Base-by-base conservation (phyloP, 2,797 vertebrate genomes). In the Oreonectes daqikongensis region DNA sequence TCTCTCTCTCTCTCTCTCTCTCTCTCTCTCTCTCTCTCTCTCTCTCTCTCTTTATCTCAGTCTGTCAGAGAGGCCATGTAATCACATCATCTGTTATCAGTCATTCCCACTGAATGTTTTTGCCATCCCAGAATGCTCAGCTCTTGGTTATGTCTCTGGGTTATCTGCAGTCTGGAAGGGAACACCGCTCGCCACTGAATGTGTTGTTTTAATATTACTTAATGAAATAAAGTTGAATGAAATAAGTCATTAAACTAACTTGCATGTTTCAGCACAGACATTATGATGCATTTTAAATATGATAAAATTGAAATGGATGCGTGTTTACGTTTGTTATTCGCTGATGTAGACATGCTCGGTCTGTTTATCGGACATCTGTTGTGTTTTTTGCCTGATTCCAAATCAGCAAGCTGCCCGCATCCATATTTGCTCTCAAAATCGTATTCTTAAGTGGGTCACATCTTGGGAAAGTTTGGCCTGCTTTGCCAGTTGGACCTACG, bases 401-500 rank as follows among this genome's bases (percentile, higher is more conserved):
- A 35, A 84, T 75, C 79, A 76, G 32, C 78, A 57, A 64, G 75
- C 79, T 73, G 77, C 64, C 81, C 52, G 71, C 81, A 77, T 88
- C 81, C 77, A 87, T 86, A 88, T 89, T 80, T 83, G 83, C 80
- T 83, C 78, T 89, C 73, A 84, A 84, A 85, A 85, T 86, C 60
- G 48, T 75, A 67, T 69, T 64, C 75, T 53, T 65, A 86, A 85
- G 85, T 84, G 85, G 83, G 81, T 80, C 65, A 75, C 77, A 78
- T 82, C 87, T 85, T 84, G 77, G 84, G 80, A 83, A 85, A 74
- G 68, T 73, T 77, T 76, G 79, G 87, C 86, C 85, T 80, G 82
- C 83, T 87, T 84, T 86, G 88, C 85, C 78, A 82, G 81, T 73
- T 75, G 72, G 78, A 84, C 68, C 75, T 86, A 79, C 82, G 78